Conservation (phyloP, 2,113 vertebrate genomes). For the Pseudois nayaur region DNA sequence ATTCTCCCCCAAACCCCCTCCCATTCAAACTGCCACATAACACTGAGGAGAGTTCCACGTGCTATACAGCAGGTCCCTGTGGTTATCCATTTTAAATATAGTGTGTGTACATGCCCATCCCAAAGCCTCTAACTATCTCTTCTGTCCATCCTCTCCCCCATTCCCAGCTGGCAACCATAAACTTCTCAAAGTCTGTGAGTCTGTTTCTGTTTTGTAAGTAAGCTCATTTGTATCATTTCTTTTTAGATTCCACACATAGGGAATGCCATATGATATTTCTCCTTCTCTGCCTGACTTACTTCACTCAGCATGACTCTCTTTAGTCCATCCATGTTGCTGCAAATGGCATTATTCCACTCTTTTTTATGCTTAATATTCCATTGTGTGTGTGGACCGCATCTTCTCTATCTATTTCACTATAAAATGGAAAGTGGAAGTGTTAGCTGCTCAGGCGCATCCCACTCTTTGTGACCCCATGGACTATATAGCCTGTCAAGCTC, state of each 20-base stretch:
- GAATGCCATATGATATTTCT: not conserved
- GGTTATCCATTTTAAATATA: not conserved
- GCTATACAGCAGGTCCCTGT: not conserved
- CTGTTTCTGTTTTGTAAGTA: not conserved
- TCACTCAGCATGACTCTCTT: not conserved
- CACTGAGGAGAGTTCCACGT: not conserved
- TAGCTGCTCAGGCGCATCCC: accelerated
- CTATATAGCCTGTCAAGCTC: not conserved
- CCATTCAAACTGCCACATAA: not conserved
- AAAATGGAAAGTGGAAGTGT: not conserved
- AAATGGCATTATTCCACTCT: not conserved
- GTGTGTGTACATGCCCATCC: not conserved
- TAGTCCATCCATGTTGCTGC: not conserved
- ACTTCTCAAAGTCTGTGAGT: not conserved
- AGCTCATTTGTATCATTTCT: not conserved
- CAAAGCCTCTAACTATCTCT: not conserved
- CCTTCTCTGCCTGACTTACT: not conserved
- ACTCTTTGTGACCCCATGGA: not conserved
- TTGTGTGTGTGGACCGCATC: not conserved
- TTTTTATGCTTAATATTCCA: not conserved
- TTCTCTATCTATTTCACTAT: not conserved
- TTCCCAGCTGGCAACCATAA: not conserved
- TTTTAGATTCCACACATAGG: not conserved
- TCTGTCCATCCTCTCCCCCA: not conserved
- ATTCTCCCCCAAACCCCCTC: not conserved